Conservation (phyloP, 2,888 invertebrate species). For the Dioctria linearis region DNA sequence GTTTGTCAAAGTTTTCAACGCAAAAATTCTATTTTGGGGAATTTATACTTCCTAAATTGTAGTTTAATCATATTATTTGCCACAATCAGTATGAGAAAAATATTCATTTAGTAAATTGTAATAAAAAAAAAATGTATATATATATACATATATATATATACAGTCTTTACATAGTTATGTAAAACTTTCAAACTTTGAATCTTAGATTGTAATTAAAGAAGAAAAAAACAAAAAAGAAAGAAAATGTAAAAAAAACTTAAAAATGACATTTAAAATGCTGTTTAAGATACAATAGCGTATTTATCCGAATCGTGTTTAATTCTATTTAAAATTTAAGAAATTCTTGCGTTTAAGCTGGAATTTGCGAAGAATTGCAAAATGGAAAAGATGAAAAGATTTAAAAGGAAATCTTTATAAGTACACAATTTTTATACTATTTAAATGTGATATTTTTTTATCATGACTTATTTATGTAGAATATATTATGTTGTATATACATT, state of each 20-base stretch:
- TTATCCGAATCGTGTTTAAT: slow-evolving; percentile 31
- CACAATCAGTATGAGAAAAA: slow-evolving; percentile 47
- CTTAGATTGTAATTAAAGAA: slow-evolving; percentile 14
- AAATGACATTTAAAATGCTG: slow-evolving; percentile 50
- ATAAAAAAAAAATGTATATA: background rate
- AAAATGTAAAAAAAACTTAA: slow-evolving; percentile 30
- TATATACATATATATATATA: background rate
- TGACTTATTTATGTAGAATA: slow-evolving; percentile 49
- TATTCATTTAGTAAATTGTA: slow-evolving; percentile 46
- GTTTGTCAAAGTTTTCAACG: no score
- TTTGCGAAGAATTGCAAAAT: background rate
- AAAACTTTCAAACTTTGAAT: slow-evolving; percentile 46
- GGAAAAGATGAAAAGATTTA: slow-evolving; percentile 7
- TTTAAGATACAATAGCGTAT: slow-evolving; percentile 32
- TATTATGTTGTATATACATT: slow-evolving; percentile 35
- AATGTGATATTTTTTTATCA: slow-evolving; percentile 52
- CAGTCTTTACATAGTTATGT: slow-evolving; percentile 31
- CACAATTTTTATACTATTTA: slow-evolving; percentile 40
- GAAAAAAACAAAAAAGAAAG: slow-evolving; percentile 8
- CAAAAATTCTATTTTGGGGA: no score
- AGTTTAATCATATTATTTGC: background rate
- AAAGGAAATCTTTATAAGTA: slow-evolving; percentile 22
- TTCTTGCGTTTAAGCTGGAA: slow-evolving; percentile 44
- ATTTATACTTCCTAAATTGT: background rate
- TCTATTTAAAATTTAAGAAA: slow-evolving; percentile 27